Evolutionary conservation across 1,140 invertebrate species (phyloP).

Genomic region (Meteorus sp.): DNA sequence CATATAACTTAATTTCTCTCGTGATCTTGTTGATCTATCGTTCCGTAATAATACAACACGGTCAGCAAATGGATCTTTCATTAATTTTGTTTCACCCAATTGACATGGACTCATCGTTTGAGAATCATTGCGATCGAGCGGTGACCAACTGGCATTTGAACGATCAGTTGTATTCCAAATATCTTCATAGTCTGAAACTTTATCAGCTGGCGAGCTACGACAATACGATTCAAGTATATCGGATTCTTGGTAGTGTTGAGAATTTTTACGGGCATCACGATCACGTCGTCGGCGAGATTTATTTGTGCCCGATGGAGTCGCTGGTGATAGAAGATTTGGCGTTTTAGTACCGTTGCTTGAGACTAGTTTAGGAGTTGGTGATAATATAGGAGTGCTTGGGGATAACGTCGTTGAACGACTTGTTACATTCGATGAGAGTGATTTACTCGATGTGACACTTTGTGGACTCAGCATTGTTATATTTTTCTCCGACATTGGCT

Average conservation of each 20-base stretch:
- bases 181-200: conserved; percentile 94
- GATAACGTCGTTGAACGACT: conserved; percentile 41
- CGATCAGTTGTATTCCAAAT: conserved; percentile 74
- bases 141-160: conserved; percentile 60
- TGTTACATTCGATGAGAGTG: conserved; percentile 47
- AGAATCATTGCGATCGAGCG: conserved; percentile 52
- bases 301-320: conserved; percentile 51
- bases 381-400: conserved; percentile 42
- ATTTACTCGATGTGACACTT: conserved; percentile 49
- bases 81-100: background rate
- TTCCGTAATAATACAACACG: conserved; percentile 40
- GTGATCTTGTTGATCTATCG: conserved; percentile 14
- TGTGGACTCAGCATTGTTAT: conserved; percentile 46
- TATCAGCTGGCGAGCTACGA: conserved; percentile 83
- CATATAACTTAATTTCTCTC: conserved; percentile 52
- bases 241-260: conserved; percentile 73
- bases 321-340: conserved; percentile 48
- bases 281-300: conserved; percentile 51
- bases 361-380: conserved; percentile 46
- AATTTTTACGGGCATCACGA: conserved; percentile 57
- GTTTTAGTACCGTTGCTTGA: conserved; percentile 36
- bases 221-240: conserved; percentile 88
- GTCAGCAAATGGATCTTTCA: conserved; percentile 30
- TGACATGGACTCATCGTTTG: conserved; percentile 22
- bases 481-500: conserved; percentile 35